Base-by-base conservation (phyloP, 1,140 invertebrate species). In the Mya arenaria region DNA sequence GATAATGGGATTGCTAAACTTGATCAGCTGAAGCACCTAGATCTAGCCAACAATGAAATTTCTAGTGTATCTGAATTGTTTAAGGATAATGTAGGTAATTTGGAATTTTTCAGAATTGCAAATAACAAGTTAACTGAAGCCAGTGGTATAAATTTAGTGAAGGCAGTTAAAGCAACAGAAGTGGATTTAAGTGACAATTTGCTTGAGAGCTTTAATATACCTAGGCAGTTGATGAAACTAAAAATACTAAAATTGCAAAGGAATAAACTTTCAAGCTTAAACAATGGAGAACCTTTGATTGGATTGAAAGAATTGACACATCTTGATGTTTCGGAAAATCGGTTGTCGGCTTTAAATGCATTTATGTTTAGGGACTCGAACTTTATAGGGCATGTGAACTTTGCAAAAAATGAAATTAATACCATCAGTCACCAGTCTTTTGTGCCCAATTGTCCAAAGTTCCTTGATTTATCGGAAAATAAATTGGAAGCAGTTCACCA, bases 301-400 rank as follows among this genome's bases (percentile, higher is more conserved):
- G 78, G 78, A 30, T 66, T 81, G 6, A 48, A 44, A 15, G 32
- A 48, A 44, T 37, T 81, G 17, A 32, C 60, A 0, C 25, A 44
- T 1, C 28, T 81, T 19, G 58, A 72, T 48, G 41, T 72, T 19
- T 62, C 52, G 48, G 25, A 52, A 1, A 81, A 81, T 41, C 71
- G 72, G 62, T 28, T 81, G 28, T 71, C 68, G 1, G 37, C 44
- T 55, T n/a, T 81, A 8, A 60, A 63, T 36, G 34, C n/a, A 32
- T 72, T 72, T 32, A 41, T 81, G 56, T 81, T 81, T 41, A 36
- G 66, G 32, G 78, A 81, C 58, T 81, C 78, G 25, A 62, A 37
- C 41, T 62, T 71, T 52, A 58, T 81, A 23, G 6, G 52, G 34
- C 36, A 8, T 36, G 78, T 39, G 6, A 63, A 13, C 19, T 81